Percentiles rank a stretch among this genome's conserved stretches.
phyloP scores from a whole-genome alignment of 2,888 invertebrate species.

The Rhabditophanes sp. region DNA sequence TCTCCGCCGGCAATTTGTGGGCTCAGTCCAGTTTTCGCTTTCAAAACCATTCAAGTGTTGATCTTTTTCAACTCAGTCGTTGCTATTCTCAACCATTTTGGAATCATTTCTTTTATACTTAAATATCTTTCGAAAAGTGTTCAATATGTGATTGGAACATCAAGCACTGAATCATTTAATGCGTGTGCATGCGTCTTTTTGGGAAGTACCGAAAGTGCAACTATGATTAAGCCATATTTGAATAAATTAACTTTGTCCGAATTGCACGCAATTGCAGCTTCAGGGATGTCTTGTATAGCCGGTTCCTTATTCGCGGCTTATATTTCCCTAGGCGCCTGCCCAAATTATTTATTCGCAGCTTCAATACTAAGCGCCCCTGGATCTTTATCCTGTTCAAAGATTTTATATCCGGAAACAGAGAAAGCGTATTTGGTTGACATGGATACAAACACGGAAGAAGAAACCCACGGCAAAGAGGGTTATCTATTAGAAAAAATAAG shows the following conservation, averaged over 20 bases:
- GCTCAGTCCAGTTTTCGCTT: constrained; percentile 59
- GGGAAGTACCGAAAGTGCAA: constrained; percentile 49
- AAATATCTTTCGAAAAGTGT: constrained; percentile 5
- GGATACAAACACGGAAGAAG: constrained; percentile 50
- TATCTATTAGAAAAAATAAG: too few species aligned
- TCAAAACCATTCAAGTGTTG: constrained; percentile 47
- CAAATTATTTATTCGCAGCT: constrained; percentile 55
- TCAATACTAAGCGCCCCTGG: constrained; percentile 92
- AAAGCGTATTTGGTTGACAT: constrained; percentile 58
- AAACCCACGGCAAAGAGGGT: too few species aligned
- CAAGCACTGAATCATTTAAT: constrained; percentile 81
- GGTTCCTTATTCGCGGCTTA: constrained; percentile 77
- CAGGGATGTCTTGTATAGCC: constrained; percentile 89
- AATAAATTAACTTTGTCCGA: constrained; percentile 71
- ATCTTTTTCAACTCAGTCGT: constrained; percentile 37
- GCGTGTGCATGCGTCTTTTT: constrained; percentile 83
- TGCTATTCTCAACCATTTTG: constrained; percentile 34
- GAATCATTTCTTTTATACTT: constrained; percentile 51
- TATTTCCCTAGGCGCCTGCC: constrained; percentile 55
- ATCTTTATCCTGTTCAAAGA: constrained; percentile 70
- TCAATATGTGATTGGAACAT: constrained; percentile 59
- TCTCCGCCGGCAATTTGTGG: constrained; percentile 34
- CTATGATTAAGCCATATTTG: constrained; percentile 70
- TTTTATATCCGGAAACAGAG: constrained; percentile 78
- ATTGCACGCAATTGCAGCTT: constrained; percentile 76